A percentile compares a stretch with the other conserved stretches of the same genome.
These are phyloP conservation scores for Sus cebifrons DNA, from an alignment of 2,797 vertebrate genomes.

Conservation along the genomic window DNA sequence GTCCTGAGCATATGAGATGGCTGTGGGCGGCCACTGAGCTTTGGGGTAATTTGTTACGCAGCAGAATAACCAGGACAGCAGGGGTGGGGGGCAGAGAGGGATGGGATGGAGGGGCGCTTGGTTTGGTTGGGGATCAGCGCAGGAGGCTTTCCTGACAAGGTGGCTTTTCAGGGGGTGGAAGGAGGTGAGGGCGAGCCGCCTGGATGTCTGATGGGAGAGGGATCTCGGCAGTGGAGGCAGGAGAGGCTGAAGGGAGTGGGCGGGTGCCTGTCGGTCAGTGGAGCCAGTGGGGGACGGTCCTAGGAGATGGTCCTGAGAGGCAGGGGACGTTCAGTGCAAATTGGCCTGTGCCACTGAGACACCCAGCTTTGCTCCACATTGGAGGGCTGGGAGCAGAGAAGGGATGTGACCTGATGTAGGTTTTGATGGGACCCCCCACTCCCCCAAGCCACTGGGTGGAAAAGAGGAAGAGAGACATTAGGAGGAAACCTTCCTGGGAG, in stretches of 20 bases:
- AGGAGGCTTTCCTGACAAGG: neutral
- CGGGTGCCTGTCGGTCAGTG: accelerated
- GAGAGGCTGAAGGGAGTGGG: neutral
- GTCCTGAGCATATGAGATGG: neutral
- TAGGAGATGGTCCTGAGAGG: accelerated
- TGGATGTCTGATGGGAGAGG: accelerated
- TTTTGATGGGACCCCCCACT: neutral
- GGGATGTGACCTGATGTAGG: neutral
- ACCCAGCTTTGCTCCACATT: accelerated
- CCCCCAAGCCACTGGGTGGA: neutral
- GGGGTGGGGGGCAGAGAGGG: accelerated
- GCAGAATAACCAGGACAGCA: neutral
- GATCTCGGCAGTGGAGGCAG: accelerated
- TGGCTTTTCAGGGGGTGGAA: neutral
- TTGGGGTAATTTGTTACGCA: neutral
- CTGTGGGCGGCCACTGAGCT: neutral
- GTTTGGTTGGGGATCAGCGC: accelerated
- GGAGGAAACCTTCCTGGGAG: neutral
- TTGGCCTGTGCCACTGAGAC: neutral
- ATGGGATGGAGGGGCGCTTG: accelerated
- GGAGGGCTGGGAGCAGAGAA: neutral
- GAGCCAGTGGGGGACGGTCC: neutral
- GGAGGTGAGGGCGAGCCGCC: accelerated
- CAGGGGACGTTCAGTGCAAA: accelerated
- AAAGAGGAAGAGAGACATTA: too few species aligned